Conservation (phyloP, 2,797 vertebrate genomes). For the Pachyuromys duprasi region DNA sequence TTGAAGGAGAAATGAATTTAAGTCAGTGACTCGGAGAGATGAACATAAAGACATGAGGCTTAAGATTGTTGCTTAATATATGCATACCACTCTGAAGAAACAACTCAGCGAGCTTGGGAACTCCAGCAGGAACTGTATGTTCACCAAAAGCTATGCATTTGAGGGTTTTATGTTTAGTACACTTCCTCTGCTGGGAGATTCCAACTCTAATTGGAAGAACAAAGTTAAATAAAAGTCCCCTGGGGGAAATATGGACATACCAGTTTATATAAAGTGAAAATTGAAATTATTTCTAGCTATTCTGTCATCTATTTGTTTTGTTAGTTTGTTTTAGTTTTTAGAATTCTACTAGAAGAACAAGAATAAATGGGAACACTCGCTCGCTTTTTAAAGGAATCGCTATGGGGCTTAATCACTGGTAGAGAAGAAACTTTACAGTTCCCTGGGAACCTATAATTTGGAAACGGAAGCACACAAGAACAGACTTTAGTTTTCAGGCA, state of each 20-base stretch:
- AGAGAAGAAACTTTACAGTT: constrained; percentile 79
- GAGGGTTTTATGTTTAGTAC: constrained; percentile 68
- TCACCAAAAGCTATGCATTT: constrained; percentile 77
- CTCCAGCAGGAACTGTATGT: constrained; percentile 46
- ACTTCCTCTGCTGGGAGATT: constrained; percentile 68
- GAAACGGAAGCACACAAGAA: constrained; percentile 80
- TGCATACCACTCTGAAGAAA: not conserved
- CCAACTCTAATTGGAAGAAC: constrained; percentile 65
- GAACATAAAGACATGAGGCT: constrained; percentile 35
- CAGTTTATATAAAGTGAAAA: constrained; percentile 56
- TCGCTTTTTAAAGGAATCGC: constrained; percentile 79
- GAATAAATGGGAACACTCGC: constrained; percentile 71
- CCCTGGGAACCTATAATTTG: constrained; percentile 75
- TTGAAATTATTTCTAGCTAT: constrained; percentile 58
- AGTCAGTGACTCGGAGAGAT: constrained; percentile 58
- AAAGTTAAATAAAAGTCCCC: constrained; percentile 65
- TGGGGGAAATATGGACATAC: constrained; percentile 1
- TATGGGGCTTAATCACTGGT: constrained; percentile 74
- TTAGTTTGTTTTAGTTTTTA: constrained; percentile 20
- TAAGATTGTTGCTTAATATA: constrained; percentile 49
- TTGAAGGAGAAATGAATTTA: constrained; percentile 64
- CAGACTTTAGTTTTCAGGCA: constrained; percentile 79
- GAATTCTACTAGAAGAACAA: constrained; percentile 55
- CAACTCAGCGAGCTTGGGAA: constrained; percentile 62
- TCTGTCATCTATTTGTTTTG: not conserved